Evolutionary conservation across 2,797 vertebrate genomes (phyloP).

Genomic region (Rhinoraja longicauda): DNA sequence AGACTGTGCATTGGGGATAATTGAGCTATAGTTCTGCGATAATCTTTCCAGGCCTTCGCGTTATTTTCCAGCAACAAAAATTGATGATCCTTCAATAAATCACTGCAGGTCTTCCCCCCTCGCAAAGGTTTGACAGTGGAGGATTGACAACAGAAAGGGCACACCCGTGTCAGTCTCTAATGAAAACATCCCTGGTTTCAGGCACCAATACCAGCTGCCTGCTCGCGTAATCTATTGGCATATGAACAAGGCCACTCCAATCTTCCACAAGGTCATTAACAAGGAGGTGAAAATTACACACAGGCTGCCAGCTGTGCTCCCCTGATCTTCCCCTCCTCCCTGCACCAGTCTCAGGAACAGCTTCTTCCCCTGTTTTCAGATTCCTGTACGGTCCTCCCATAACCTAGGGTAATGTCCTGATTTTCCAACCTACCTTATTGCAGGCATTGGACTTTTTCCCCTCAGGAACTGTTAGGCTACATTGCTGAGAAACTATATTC

Average conservation of each 20-base stretch:
- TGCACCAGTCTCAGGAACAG: too few relatives aligned
- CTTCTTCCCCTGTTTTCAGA: too few relatives aligned
- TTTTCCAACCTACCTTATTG: too few relatives aligned
- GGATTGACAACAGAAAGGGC: constrained; percentile 58
- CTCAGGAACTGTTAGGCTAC: too few relatives aligned
- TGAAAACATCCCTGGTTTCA: constrained; percentile 59
- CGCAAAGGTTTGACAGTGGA: constrained; percentile 54
- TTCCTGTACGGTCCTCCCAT: too few relatives aligned
- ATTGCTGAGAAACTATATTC: too few relatives aligned
- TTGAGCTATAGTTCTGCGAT: constrained; percentile 31
- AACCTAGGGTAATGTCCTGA: too few relatives aligned
- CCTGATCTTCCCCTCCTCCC: constrained; percentile 41
- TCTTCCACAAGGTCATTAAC: constrained; percentile 58
- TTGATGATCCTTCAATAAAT: constrained; percentile 51
- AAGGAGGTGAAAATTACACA: constrained; percentile 55
- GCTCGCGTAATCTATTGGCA: constrained; percentile 54
- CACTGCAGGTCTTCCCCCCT: constrained; percentile 48
- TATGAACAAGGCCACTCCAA: constrained; percentile 57
- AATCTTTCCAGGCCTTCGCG: not conserved
- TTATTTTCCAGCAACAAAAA: not conserved
- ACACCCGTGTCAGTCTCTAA: constrained; percentile 55
- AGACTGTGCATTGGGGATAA: not conserved
- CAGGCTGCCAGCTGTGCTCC: constrained; percentile 54
- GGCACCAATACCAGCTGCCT: constrained; percentile 53
- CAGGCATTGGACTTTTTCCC: too few relatives aligned